phyloP scores from a whole-genome alignment of 2,797 vertebrate species.

The Sciaenops ocellatus region DNA sequence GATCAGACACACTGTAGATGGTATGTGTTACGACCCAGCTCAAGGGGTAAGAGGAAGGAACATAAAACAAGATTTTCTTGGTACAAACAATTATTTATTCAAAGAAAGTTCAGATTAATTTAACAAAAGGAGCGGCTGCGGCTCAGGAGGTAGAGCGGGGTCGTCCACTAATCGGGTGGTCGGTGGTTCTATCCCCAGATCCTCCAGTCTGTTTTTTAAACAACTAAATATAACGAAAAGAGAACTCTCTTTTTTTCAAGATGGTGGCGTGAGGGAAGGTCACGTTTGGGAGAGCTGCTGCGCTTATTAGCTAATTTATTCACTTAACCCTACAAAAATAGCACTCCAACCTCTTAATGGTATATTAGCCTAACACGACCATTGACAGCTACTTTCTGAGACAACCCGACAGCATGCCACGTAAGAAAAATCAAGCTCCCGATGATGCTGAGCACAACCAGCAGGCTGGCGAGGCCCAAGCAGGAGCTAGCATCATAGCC shows the following conservation, averaged over 20 bases:
- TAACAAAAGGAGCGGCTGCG: too few species aligned
- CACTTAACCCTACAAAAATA: constrained; percentile 12
- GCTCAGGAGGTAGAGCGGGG: too few species aligned
- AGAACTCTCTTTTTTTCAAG: too few species aligned
- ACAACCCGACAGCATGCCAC: background rate
- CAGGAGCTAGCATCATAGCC: background rate
- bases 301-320: background rate
- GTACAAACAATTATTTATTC: too few species aligned
- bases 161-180: too few species aligned
- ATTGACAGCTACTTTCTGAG: constrained; percentile 8
- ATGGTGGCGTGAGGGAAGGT: constrained; percentile 1
- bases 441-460: background rate
- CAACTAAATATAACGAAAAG: too few species aligned
- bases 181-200: too few species aligned
- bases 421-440: background rate
- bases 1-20: background rate
- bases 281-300: background rate
- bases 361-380: background rate
- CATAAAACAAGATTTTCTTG: too few species aligned
- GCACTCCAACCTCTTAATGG: background rate
- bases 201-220: too few species aligned
- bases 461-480: background rate
- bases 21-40: background rate
- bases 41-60: too few species aligned
- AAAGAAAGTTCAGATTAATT: too few species aligned